Evolutionary conservation across 1,140 invertebrate species (phyloP).

Genomic region (Drosophila tani): DNA sequence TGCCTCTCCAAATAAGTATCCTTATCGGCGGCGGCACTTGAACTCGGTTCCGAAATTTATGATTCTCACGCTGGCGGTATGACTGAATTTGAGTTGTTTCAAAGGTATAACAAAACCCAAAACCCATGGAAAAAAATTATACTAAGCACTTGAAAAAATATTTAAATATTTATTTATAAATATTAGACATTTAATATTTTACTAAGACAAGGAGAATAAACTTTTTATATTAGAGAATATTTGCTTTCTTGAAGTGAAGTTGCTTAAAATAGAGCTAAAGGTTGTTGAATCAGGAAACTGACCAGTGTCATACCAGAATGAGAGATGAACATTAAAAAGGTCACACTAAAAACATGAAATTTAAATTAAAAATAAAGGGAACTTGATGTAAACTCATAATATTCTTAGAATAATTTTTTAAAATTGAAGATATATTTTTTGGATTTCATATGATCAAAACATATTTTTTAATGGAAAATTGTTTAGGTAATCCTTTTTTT

Average conservation of each 20-base stretch:
- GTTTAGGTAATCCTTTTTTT: neutral
- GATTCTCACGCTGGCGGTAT: slow-evolving; percentile 29
- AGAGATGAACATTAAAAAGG: too few species aligned
- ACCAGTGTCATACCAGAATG: too few species aligned
- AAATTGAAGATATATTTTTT: too few species aligned
- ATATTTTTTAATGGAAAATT: too few species aligned
- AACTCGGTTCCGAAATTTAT: slow-evolving; percentile 41
- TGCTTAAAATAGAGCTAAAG: neutral
- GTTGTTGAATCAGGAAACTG: too few species aligned
- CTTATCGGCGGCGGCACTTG: slow-evolving; percentile 33
- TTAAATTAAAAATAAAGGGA: too few species aligned
- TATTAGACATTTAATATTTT: neutral
- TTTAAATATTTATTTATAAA: too few species aligned
- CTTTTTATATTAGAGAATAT: neutral
- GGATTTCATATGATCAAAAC: too few species aligned
- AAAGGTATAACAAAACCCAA: neutral
- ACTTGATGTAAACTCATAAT: too few species aligned
- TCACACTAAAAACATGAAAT: too few species aligned
- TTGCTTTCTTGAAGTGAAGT: too few species aligned
- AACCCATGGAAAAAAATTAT: neutral
- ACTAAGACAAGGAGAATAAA: neutral
- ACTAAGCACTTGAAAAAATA: neutral
- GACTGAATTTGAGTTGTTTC: neutral
- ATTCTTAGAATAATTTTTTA: too few species aligned
- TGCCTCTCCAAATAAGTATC: slow-evolving; percentile 11